phyloP scores from a whole-genome alignment of 1,140 invertebrate species.

The Ooceraea biroi region DNA sequence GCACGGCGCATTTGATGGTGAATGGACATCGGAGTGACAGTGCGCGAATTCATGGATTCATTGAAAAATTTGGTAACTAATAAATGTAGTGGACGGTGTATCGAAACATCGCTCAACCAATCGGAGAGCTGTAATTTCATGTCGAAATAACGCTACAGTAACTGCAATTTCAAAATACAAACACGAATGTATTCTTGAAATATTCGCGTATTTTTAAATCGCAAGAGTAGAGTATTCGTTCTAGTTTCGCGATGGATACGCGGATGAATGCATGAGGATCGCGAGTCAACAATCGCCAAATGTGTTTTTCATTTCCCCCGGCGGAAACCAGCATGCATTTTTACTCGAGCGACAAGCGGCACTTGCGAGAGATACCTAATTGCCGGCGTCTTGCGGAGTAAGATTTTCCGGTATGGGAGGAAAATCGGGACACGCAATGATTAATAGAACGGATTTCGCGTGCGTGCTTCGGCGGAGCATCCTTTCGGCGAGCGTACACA shows the following conservation, averaged over 20 bases:
- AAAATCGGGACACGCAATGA: constrained; percentile 23
- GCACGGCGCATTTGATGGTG: not conserved
- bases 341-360: not conserved
- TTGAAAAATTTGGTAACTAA: not conserved
- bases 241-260: not conserved
- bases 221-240: not conserved
- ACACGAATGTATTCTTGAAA: not conserved
- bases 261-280: not conserved
- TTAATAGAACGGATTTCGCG: constrained; percentile 17
- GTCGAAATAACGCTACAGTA: not conserved
- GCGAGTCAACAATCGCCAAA: not conserved
- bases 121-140: not conserved
- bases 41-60: not conserved
- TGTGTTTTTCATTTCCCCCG: not conserved
- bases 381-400: not conserved
- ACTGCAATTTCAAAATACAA: not conserved
- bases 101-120: not conserved
- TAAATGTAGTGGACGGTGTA: not conserved
- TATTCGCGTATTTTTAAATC: not conserved
- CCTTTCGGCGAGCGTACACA: constrained; percentile 41
- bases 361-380: not conserved
- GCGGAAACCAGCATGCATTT: not conserved
- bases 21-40: not conserved
- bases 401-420: not conserved
- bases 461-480: constrained; percentile 36